Evolutionary conservation across 2,888 invertebrate species (phyloP).

Genomic region (Amiota minor): DNA sequence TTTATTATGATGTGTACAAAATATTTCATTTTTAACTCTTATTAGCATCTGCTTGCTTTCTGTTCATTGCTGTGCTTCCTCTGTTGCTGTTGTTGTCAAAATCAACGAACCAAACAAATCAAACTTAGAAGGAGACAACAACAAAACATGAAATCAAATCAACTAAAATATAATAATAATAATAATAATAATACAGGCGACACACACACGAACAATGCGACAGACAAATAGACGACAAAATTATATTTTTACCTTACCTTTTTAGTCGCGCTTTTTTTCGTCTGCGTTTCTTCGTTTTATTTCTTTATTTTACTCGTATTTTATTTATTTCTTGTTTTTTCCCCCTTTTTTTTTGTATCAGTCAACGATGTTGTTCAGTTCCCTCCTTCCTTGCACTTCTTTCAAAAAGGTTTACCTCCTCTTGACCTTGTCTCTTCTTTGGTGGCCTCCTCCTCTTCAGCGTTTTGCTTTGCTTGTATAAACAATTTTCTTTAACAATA

Average conservation of each 20-base stretch:
- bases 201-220: slow-evolving; percentile 49
- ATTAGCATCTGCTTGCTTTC: slow-evolving; percentile 43
- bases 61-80: slow-evolving; percentile 48
- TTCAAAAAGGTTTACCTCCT: background rate
- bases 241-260: slow-evolving; percentile 56
- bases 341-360: no score
- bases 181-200: slow-evolving; percentile 47
- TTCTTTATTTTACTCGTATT: no score
- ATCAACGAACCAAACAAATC: slow-evolving; percentile 46
- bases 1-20: slow-evolving; percentile 27
- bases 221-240: slow-evolving; percentile 39
- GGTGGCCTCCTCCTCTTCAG: background rate
- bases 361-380: background rate
- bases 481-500: background rate
- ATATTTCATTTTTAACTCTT: background rate
- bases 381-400: slow-evolving; percentile 56
- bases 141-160: no score
- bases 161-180: no score
- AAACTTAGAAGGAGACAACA: no score
- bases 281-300: slow-evolving; percentile 36
- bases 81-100: background rate
- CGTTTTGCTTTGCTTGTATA: background rate
- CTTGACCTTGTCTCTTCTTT: slow-evolving; percentile 19
- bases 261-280: slow-evolving; percentile 57
- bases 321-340: no score